Evolutionary conservation across 2,113 vertebrate species (phyloP), one percentile per base, ranked within the genome.

Genomic region (Papio anubis): DNA sequence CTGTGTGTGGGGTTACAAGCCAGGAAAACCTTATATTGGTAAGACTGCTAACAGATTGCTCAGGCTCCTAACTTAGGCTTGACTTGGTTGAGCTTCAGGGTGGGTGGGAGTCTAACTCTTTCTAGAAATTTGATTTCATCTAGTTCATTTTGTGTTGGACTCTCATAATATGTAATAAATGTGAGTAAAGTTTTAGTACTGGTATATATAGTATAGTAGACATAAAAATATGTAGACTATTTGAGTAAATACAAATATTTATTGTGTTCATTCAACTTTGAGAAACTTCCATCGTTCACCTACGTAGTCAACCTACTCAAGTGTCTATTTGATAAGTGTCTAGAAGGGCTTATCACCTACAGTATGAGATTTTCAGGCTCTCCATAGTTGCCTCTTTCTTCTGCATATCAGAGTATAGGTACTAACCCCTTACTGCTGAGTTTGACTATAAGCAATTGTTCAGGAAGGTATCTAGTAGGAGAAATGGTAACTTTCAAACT

Each of bases 301-400:
- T 20, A 20, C 6, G 6, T 20, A 55, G 3, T 80, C 8, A 17
- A 18, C 17, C 12, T 68, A n/a, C 3, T 1, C 12, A 50, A 5
- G 17, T 80, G 17, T 52, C 76, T 76, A 52, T 87, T 43, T 16
- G 5, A 32, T 48, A 40, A 8, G 57, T 0, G 4, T 64, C 57
- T 43, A 21, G 27, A 25, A 43, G 20, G 7, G 2, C 5, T 73
- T 43, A 5, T 35, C 17, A 6, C 9, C 3, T 6, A 25, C 1
- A 21, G 6, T 2, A n/a, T 7, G 20, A 70, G 30, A 61, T 93
- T 64, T 95, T 52, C 12, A 85, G 23, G 21, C 23, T 85, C 11
- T 93, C 30, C 35, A 25, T 35, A 27, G 16, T 59, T 76, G 35
- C 61, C 23, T 79, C 12, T 84, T 2, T 91, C 76, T 32, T 68